Percentiles rank a stretch among this genome's conserved stretches.
Conservation (phyloP, 2,797 vertebrate genomes). For the Apodemus agrarius region DNA sequence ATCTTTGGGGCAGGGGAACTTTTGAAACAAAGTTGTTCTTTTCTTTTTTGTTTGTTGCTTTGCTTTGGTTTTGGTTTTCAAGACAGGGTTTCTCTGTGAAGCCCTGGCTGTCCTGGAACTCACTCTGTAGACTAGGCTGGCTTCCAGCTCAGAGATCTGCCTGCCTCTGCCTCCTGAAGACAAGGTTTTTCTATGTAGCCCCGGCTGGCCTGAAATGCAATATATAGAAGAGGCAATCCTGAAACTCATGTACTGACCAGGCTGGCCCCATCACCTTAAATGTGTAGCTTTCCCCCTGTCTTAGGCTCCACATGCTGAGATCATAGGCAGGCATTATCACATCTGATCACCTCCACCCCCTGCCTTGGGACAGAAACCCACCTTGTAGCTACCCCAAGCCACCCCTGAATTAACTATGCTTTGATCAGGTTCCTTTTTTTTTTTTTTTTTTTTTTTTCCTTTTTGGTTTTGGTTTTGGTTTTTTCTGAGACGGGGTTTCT, state of each 20-base stretch:
- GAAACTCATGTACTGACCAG: background rate
- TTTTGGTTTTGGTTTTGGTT: too few relatives aligned
- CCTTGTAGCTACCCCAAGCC: background rate
- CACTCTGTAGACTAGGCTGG: background rate
- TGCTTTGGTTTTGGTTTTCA: background rate
- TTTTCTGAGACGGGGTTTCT: too few relatives aligned
- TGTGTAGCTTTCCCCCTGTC: background rate
- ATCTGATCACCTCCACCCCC: background rate
- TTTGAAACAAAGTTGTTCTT: background rate
- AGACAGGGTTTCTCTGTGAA: background rate
- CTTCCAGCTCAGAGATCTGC: background rate
- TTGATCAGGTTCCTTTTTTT: too few relatives aligned
- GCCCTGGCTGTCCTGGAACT: background rate
- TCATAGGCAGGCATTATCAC: background rate
- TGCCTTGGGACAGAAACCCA: background rate
- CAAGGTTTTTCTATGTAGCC: background rate
- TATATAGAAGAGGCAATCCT: background rate
- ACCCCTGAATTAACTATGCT: background rate
- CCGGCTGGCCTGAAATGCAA: background rate
- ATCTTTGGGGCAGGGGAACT: background rate
- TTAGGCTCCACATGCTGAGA: background rate
- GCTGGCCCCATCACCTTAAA: background rate
- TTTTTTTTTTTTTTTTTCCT: too few relatives aligned
- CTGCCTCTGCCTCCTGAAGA: background rate
- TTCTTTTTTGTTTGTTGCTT: background rate